Evolutionary conservation across 2,888 invertebrate species (phyloP), one percentile per base, ranked within the genome.

Genomic region (Lordiphosa andalusiaca): DNA sequence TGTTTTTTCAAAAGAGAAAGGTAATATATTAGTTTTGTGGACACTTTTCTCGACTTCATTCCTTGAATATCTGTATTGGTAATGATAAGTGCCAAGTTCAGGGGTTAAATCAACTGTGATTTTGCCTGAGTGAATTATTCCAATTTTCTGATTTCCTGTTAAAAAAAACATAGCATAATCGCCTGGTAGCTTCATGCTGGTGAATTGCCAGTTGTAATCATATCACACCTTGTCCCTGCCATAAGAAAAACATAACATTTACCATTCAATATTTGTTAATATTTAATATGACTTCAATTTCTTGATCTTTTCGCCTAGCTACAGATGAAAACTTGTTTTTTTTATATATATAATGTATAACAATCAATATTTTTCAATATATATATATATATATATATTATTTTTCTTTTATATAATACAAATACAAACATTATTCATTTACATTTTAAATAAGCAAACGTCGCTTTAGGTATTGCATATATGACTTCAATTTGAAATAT

Each of bases 311-410:
- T 78, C 66, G 53, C 77, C 77, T 77, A 77, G 62, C 77, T 77
- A 77, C 77, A 75, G 66, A 75, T 77, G 69, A 72, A 82, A 77
- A 82, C 69, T 54, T 66, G 78, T 50, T 54, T 55, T 55, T 69
- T 65, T 42, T 41, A 39, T 66, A 73, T 41, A 39, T 66, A 73
- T 77, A 69, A 59, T 63, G 69, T 76, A 71, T 77, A 77, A 77
- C 76, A 77, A 77, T 82, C 53, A 75, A 75, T 77, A 72, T 30
- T 30, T 30, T 25, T 25, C 25, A 3, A 60, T 72, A 47, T 54
- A 54, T 55, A 37, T 37, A 37, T n/a, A 7, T 37, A 12, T 42
- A 25, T 33, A 44, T 33, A 41, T 63, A 38, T 35, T 33, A 19
- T 12, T 51, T 2, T 1, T 48, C 46, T 9, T 9, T 30, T 61